These are phyloP conservation scores for Nomia melanderi DNA, from an alignment of 1,140 invertebrate species.

Conservation along the genomic window DNA sequence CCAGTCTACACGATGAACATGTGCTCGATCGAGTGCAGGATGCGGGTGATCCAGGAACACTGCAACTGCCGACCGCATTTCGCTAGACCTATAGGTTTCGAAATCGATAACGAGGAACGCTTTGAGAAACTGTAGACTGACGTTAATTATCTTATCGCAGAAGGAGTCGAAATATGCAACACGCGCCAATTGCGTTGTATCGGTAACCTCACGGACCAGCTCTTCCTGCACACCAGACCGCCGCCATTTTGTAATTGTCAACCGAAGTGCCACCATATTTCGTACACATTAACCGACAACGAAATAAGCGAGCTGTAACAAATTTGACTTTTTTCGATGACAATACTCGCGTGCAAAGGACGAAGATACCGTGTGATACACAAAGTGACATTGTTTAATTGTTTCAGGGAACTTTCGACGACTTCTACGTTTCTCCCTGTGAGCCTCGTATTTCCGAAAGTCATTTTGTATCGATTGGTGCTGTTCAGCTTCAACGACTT, in stretches of 20 bases:
- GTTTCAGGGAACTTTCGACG: not conserved
- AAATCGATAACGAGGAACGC: not conserved
- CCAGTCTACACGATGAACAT: slow-evolving; percentile 56
- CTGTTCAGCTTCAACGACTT: slow-evolving; percentile 46
- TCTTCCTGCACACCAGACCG: slow-evolving; percentile 18
- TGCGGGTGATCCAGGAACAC: slow-evolving; percentile 39
- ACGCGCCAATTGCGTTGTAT: slow-evolving; percentile 49
- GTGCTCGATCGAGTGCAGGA: slow-evolving; percentile 62
- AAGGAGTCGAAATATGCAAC: slow-evolving; percentile 29
- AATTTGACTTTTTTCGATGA: not conserved
- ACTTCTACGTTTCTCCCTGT: not conserved
- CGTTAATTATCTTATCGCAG: slow-evolving; percentile 6
- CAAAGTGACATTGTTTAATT: not conserved
- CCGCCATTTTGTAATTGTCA: slow-evolving; percentile 22
- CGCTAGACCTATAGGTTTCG: slow-evolving; percentile 50
- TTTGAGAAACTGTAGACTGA: no score
- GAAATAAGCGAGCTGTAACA: not conserved
- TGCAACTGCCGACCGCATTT: slow-evolving; percentile 67
- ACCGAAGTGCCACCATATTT: not conserved
- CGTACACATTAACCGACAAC: not conserved
- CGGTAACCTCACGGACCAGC: not conserved
- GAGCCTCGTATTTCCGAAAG: slow-evolving; percentile 17
- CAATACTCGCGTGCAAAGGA: no score
- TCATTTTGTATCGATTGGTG: slow-evolving; percentile 22
- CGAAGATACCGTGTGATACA: no score